Percentiles rank a stretch among this genome's conserved stretches.
phyloP scores from a whole-genome alignment of 2,113 vertebrate genomes.

The Rhea americana region DNA sequence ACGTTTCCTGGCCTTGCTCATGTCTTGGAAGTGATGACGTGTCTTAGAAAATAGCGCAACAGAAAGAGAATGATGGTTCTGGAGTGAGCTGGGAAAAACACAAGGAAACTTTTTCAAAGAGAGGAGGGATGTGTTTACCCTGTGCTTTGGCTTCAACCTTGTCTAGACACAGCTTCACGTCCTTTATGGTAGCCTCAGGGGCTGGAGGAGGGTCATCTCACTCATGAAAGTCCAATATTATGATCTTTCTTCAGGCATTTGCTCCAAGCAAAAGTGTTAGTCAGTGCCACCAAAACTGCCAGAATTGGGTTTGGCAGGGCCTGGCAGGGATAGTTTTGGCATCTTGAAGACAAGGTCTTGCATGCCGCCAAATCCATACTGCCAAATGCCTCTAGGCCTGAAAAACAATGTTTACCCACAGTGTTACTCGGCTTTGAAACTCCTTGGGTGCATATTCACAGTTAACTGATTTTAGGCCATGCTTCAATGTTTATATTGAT shows the following conservation, averaged over 20 bases:
- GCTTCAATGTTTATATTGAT: neutral
- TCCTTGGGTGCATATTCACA: neutral
- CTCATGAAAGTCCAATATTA: neutral
- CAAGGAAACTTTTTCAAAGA: constrained; percentile 45
- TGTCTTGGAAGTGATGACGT: constrained; percentile 56
- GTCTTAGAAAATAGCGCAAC: constrained; percentile 56
- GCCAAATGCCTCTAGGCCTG: neutral
- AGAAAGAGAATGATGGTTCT: constrained; percentile 30
- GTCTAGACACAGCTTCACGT: constrained; percentile 24
- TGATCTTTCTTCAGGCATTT: neutral
- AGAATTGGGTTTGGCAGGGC: neutral
- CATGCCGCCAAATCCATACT: rapidly evolving
- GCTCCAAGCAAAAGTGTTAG: neutral
- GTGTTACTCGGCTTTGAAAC: neutral
- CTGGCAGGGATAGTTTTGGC: neutral
- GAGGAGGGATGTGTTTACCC: constrained; percentile 46
- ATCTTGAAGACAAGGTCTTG: neutral
- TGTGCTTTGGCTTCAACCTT: constrained; percentile 26
- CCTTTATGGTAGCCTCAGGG: neutral
- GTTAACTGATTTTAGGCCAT: neutral
- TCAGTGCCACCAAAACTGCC: neutral
- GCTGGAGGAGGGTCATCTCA: neutral
- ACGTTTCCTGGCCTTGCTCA: constrained; percentile 47
- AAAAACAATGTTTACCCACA: neutral
- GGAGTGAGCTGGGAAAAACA: constrained; percentile 36